Percentiles rank a stretch among this genome's conserved stretches.
These are phyloP conservation scores for Heliconius sara DNA, from an alignment of 2,888 invertebrate species.

Conservation along the genomic window DNA sequence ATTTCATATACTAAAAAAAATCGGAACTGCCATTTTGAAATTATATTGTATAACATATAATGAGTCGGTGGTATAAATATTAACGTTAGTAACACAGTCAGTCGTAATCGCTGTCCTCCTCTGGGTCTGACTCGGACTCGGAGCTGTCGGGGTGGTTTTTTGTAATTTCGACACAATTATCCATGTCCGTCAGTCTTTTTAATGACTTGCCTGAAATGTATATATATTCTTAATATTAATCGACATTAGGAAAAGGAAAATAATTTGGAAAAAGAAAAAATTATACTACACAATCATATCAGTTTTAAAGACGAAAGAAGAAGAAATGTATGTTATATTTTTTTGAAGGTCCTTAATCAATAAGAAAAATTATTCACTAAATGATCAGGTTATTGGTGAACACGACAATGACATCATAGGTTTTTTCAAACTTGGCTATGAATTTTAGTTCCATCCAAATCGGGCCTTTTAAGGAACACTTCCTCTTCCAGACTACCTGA, in stretches of 20 bases:
- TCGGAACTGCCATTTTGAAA: not conserved
- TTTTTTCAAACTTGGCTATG: no score
- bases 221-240: not conserved
- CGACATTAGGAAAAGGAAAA: not conserved
- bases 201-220: conserved; percentile 70
- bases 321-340: no score
- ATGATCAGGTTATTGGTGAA: no score
- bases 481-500: no score
- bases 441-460: no score
- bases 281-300: no score
- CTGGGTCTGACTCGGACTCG: conserved; percentile 72
- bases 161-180: conserved; percentile 82
- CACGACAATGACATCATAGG: no score
- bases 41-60: not conserved
- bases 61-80: conserved; percentile 15
- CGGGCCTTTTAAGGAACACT: no score
- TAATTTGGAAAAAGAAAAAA: not conserved
- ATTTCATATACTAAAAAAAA: not conserved
- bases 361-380: no score
- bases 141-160: conserved; percentile 81
- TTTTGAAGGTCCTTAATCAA: no score
- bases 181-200: conserved; percentile 78
- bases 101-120: conserved; percentile 76
- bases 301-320: no score
- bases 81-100: conserved; percentile 51